These are phyloP conservation scores for Heliconius congener DNA, from an alignment of 1,140 invertebrate genomes.

Conservation along the genomic window DNA sequence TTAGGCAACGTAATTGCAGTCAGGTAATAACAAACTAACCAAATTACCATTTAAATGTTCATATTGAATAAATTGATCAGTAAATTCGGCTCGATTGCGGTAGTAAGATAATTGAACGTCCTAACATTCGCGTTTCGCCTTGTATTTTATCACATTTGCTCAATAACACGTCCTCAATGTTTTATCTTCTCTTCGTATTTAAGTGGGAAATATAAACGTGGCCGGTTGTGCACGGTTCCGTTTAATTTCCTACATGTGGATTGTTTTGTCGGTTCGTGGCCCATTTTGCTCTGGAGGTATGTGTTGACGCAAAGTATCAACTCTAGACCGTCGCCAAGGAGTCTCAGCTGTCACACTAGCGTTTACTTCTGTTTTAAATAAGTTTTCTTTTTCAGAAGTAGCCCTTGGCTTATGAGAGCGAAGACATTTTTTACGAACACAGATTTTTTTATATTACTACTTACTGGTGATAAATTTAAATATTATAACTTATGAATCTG, in stretches of 20 bases:
- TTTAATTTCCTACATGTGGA: constrained; percentile 55
- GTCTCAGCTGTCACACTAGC: constrained; percentile 41
- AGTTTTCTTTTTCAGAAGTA: neutral
- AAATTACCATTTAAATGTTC: constrained; percentile 27
- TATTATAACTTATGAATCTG: neutral
- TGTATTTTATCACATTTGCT: constrained; percentile 11
- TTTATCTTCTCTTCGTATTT: constrained; percentile 3
- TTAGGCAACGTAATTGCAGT: constrained; percentile 30
- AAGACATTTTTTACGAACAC: neutral
- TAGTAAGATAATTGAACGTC: constrained; percentile 25
- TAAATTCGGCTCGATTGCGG: constrained; percentile 23
- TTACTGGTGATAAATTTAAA: neutral
- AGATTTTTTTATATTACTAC: neutral
- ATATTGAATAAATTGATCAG: constrained; percentile 29
- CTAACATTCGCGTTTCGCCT: neutral
- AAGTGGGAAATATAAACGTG: neutral
- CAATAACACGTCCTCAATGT: constrained; percentile 9
- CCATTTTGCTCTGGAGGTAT: constrained; percentile 61
- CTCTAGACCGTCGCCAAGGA: constrained; percentile 40
- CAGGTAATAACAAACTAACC: constrained; percentile 27
- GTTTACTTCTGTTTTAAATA: constrained; percentile 25
- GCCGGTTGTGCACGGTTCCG: constrained; percentile 32
- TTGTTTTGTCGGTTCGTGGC: constrained; percentile 56
- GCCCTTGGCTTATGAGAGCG: no score
- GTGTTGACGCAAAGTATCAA: constrained; percentile 24